phyloP scores from a whole-genome alignment of 2,113 vertebrate species.

The Colinus virginianus region DNA sequence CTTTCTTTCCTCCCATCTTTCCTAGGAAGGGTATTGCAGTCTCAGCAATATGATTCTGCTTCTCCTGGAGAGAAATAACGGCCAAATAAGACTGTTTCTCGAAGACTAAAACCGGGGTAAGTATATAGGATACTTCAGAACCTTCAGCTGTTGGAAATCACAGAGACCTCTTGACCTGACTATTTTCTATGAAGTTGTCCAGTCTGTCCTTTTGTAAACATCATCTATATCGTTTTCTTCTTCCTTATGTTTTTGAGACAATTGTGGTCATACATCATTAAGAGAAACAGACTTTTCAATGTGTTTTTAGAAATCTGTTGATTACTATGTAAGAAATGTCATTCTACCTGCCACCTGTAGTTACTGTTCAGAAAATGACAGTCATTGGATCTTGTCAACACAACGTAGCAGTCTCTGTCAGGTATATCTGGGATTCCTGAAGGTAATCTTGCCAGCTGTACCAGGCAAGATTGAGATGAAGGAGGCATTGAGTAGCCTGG shows the following conservation, averaged over 20 bases:
- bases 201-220: neutral
- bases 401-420: neutral
- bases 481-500: neutral
- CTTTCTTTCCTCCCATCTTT: neutral
- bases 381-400: neutral
- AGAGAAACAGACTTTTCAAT: neutral
- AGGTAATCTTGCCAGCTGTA: neutral
- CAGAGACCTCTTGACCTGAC: neutral
- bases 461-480: neutral
- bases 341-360: neutral
- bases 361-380: neutral
- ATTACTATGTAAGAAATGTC: neutral
- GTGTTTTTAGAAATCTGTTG: neutral
- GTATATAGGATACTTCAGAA: neutral
- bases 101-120: neutral
- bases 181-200: neutral
- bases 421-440: neutral
- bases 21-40: neutral
- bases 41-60: neutral
- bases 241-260: neutral
- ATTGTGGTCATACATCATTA: neutral
- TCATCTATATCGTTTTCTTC: neutral
- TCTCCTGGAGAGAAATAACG: neutral
- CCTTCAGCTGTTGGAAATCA: neutral
- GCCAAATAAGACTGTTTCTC: neutral